phyloP scores from a whole-genome alignment of 2,888 invertebrate species.

The Mamestra brassicae region DNA sequence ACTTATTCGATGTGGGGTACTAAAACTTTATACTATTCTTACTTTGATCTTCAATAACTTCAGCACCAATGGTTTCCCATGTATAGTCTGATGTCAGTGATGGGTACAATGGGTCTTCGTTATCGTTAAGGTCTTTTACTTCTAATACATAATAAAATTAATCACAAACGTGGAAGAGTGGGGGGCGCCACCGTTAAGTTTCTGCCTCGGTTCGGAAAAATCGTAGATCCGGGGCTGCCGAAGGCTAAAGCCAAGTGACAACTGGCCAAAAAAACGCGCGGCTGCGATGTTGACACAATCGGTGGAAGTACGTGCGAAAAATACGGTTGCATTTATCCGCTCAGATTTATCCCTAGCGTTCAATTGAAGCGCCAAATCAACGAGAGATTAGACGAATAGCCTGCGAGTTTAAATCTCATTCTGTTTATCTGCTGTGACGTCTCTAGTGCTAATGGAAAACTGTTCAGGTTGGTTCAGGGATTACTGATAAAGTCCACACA shows the following conservation, averaged over 20 bases:
- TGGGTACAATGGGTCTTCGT: too few relatives aligned
- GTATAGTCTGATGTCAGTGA: too few relatives aligned
- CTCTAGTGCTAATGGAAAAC: conserved; percentile 9
- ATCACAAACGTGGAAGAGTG: too few relatives aligned
- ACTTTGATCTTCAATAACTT: too few relatives aligned
- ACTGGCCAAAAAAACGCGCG: neutral
- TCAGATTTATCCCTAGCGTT: neutral
- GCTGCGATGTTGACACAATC: neutral
- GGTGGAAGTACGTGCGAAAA: neutral
- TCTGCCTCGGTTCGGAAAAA: too few relatives aligned
- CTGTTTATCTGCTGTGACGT: conserved; percentile 7
- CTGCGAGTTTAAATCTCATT: conserved; percentile 31
- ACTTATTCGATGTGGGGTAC: too few relatives aligned
- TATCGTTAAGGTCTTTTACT: too few relatives aligned
- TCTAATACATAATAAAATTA: too few relatives aligned
- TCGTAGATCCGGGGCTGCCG: too few relatives aligned
- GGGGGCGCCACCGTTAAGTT: too few relatives aligned
- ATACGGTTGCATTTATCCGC: neutral
- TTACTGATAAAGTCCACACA: neutral
- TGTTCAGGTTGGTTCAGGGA: neutral
- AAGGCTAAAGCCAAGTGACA: neutral
- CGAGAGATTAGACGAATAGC: conserved; percentile 6
- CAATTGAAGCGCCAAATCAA: neutral
- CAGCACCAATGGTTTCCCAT: too few relatives aligned
- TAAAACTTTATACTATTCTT: neutral